These are phyloP conservation scores for Acipenser oxyrinchus DNA, from an alignment of 2,797 vertebrate species.

Conservation along the genomic window DNA sequence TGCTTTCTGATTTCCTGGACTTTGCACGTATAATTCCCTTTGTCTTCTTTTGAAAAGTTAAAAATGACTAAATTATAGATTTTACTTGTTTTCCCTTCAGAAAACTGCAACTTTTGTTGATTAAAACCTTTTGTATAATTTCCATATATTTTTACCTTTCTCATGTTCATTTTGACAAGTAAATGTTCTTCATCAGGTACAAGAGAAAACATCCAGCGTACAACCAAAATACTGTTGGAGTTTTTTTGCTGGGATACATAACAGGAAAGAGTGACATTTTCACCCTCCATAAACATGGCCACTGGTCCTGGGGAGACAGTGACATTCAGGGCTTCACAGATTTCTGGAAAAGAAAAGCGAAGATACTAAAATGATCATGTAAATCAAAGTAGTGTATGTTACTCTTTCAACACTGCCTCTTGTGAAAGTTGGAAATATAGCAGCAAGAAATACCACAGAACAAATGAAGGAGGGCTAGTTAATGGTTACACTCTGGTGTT, in stretches of 20 bases:
- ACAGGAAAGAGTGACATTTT: conserved; percentile 83
- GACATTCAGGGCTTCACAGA: conserved; percentile 79
- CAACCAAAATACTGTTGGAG: conserved; percentile 72
- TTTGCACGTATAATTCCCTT: conserved; percentile 81
- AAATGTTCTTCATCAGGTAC: conserved; percentile 59
- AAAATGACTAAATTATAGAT: conserved; percentile 67
- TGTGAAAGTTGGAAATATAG: no score
- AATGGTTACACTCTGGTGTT: no score
- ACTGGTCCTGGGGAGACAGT: conserved; percentile 82
- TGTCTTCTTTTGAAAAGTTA: conserved; percentile 62
- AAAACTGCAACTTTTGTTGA: conserved; percentile 67
- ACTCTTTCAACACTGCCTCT: no score
- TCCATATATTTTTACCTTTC: conserved; percentile 74
- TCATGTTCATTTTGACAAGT: conserved; percentile 85
- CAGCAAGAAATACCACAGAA: no score
- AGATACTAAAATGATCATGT: no score
- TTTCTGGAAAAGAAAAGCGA: conserved; percentile 50
- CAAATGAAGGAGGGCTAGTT: no score
- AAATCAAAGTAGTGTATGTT: no score
- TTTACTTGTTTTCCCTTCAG: conserved; percentile 62
- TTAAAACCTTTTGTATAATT: conserved; percentile 74
- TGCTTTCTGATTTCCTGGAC: conserved; percentile 86
- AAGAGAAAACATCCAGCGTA: conserved; percentile 80
- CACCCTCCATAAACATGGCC: conserved; percentile 61
- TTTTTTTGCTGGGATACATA: conserved; percentile 80